Conservation (phyloP, 1,140 invertebrate species). For the Cotesia glomerata region DNA sequence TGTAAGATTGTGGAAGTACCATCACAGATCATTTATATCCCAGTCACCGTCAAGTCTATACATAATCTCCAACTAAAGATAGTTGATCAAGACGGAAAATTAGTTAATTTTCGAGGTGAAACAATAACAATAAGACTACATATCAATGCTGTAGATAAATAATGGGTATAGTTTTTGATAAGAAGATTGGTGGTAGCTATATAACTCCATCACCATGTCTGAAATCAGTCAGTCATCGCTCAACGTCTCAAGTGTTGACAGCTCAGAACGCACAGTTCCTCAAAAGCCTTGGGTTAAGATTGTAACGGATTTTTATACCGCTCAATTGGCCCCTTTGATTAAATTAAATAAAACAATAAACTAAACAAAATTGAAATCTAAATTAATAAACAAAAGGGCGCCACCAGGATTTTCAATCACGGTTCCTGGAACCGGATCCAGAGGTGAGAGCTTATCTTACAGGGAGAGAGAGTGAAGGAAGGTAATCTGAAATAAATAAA, state of each 20-base stretch:
- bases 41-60: not conserved
- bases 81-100: constrained; percentile 1
- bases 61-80: not conserved
- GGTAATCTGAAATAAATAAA: no score
- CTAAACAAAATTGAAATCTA: no score
- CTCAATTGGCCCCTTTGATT: no score
- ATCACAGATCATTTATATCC: not conserved
- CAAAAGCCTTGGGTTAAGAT: constrained; percentile 1
- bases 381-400: no score
- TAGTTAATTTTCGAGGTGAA: not conserved
- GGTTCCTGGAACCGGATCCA: no score
- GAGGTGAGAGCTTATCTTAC: no score
- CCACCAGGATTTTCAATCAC: no score
- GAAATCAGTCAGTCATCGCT: not conserved
- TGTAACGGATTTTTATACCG: no score
- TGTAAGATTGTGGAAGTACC: constrained; percentile 8
- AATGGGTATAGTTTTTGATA: not conserved
- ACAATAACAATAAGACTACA: not conserved
- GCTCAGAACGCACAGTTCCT: not conserved
- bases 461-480: no score
- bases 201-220: not conserved
- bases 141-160: not conserved
- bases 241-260: not conserved
- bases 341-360: no score
- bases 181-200: not conserved